phyloP scores from a whole-genome alignment of 1,140 invertebrate species.

The Drosophila obscura region DNA sequence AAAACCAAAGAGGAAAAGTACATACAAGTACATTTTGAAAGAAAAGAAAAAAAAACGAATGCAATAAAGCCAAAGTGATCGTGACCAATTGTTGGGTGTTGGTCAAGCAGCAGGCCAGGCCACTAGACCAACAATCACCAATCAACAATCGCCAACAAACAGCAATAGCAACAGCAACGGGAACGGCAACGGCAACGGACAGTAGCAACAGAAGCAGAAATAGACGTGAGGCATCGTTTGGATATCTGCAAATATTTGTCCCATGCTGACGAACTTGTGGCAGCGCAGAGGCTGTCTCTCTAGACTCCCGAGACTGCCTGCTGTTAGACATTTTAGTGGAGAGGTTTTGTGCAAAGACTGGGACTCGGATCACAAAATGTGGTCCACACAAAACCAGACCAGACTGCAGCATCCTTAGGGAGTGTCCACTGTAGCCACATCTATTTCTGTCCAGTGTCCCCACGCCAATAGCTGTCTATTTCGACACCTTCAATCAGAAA shows the following conservation, averaged over 20 bases:
- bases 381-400: constrained; percentile 41
- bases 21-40: background rate
- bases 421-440: background rate
- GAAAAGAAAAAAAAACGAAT: constrained; percentile 26
- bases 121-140: constrained; percentile 44
- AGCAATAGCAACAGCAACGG: constrained; percentile 15
- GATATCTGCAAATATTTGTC: constrained; percentile 70
- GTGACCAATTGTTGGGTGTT: constrained; percentile 71
- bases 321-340: constrained; percentile 33
- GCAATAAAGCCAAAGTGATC: constrained; percentile 75
- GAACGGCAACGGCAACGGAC: constrained; percentile 5
- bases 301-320: constrained; percentile 21
- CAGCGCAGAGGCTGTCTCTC: background rate
- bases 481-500: constrained; percentile 17
- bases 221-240: constrained; percentile 42
- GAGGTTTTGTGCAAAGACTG: background rate
- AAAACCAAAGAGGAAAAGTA: constrained; percentile 39
- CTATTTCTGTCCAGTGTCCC: background rate
- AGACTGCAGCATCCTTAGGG: constrained; percentile 23
- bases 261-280: constrained; percentile 68
- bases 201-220: constrained; percentile 5
- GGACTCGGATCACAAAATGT: constrained; percentile 66
- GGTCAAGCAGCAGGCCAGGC: constrained; percentile 31
- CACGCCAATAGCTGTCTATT: constrained; percentile 2
- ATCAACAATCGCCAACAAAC: too few species aligned